Evolutionary conservation across 2,888 invertebrate species (phyloP).

Genomic region (Calameuta pallipes): DNA sequence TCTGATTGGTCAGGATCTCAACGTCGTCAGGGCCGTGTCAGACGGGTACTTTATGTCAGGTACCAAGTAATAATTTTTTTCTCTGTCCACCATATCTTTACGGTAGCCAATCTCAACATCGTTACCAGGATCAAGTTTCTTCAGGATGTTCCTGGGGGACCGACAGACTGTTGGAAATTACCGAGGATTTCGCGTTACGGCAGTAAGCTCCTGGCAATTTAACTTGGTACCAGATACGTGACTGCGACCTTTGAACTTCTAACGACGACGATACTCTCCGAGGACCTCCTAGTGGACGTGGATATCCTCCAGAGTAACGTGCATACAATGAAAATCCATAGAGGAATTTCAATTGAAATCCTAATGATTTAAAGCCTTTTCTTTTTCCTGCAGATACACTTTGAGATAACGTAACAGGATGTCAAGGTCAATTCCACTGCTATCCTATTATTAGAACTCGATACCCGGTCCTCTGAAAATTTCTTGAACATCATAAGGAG

Average conservation of each 20-base stretch:
- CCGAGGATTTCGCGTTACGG: not conserved
- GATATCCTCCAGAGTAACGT: not conserved
- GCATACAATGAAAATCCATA: not conserved
- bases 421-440: not conserved
- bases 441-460: not conserved
- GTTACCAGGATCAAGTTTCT: not conserved
- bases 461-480: not conserved
- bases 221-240: not conserved
- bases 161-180: not conserved
- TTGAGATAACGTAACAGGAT: not conserved
- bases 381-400: not conserved
- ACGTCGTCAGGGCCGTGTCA: not conserved
- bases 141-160: not conserved
- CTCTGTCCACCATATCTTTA: not conserved
- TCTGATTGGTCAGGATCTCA: slow-evolving; percentile 27
- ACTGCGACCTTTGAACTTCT: slow-evolving; percentile 2
- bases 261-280: not conserved
- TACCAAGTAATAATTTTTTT: not conserved
- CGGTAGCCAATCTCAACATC: not conserved
- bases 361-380: not conserved
- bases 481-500: not conserved
- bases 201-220: not conserved
- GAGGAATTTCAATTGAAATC: not conserved
- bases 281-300: not conserved
- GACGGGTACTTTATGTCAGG: not conserved